Evolutionary conservation across 2,113 vertebrate genomes (phyloP).

Genomic region (Neogobius melanostomus): DNA sequence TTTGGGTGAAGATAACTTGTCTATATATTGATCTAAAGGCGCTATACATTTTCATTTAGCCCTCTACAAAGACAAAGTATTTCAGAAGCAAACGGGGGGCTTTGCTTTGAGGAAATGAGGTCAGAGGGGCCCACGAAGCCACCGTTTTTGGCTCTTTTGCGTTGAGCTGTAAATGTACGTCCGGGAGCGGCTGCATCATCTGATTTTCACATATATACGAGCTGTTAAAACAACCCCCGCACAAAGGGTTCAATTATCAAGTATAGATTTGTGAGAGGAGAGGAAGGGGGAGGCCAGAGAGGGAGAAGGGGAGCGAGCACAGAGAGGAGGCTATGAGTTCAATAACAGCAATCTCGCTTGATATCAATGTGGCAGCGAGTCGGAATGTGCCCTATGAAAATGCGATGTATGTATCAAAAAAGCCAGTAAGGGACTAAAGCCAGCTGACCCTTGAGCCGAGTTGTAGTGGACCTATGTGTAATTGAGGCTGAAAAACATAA

Average conservation of each 20-base stretch:
- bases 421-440: too few relatives aligned
- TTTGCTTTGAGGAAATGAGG: neutral
- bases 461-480: too few relatives aligned
- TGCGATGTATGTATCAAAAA: too few relatives aligned
- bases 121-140: constrained; percentile 3
- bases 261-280: neutral
- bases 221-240: neutral
- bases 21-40: too few relatives aligned
- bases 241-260: constrained; percentile 1
- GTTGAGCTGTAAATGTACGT: neutral
- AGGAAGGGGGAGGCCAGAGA: neutral
- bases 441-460: too few relatives aligned
- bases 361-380: too few relatives aligned
- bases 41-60: too few relatives aligned
- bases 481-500: too few relatives aligned
- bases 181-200: neutral
- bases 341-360: too few relatives aligned
- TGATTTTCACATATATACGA: neutral
- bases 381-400: too few relatives aligned
- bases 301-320: neutral
- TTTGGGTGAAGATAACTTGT: too few relatives aligned
- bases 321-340: neutral
- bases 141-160: constrained; percentile 1
- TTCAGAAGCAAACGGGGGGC: neutral
- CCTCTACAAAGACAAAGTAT: neutral